Base-by-base conservation (phyloP, 92 coral and sea anemone species). In the Porites divaricata region DNA sequence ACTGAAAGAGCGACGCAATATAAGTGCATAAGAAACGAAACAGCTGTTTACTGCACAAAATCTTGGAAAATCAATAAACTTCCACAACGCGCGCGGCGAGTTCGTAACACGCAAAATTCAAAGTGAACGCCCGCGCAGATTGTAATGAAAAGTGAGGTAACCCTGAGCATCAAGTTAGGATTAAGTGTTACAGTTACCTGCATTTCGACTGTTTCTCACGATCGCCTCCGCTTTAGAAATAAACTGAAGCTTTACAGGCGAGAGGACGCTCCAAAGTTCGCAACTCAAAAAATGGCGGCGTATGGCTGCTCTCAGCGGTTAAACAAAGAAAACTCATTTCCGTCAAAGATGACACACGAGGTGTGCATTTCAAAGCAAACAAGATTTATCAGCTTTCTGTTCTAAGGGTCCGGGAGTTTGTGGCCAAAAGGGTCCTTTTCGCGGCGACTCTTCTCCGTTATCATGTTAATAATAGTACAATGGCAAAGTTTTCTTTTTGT, bases 151-250 rank as follows among this genome's bases (percentile, higher is more conserved):
- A 35, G 45, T 5, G 45, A 35, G 45, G 6, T 4, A 35, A 4
- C 45, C 45, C 45, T 4, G 17, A 13, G 13, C 24, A 13, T 1
- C 16, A 21, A 79, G 16, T 6, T 8, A 67, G 19, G 15, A 25
- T 51, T 24, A 79, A 50, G 52, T 19, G 51, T 3, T 6, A 11
- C 13, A 17, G 56, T 20, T 68, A 80, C 85, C 85, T 80, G 76
- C 85, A 80, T 80, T 9, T 23, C 56, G 49, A 28, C 70, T 20
- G 20, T 50, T 54, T 1, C 61, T 49, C 8, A 49, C 11, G 57
- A 69, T 11, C n/a, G 13, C 20, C 19, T 20, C 21, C 11, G 50
- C n/a, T 58, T 35, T 35, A 10, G 21, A n/a, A 19, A 57, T 9
- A 54, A 59, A 52, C 53, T 15, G 26, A 26, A 20, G 74, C 26